A percentile compares a stretch with the other conserved stretches of the same genome.
Conservation (phyloP, 2,113 vertebrate genomes). For the Pristiophorus japonicus region DNA sequence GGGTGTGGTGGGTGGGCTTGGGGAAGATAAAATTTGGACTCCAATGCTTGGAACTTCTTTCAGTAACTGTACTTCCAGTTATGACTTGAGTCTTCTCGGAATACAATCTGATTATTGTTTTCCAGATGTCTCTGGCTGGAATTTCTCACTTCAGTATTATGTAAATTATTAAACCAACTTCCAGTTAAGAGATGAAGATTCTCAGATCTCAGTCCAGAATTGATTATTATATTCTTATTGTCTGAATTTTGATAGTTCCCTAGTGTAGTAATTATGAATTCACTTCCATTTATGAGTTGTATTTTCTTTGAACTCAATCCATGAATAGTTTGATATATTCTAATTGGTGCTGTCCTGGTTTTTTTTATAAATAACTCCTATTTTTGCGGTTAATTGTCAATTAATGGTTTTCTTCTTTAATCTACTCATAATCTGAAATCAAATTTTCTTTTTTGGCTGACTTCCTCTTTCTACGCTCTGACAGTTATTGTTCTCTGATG, state of each 20-base stretch:
- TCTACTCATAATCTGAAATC: background rate
- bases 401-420: background rate
- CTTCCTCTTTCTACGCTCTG: background rate
- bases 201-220: background rate
- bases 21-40: background rate
- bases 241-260: background rate
- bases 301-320: slow-evolving; percentile 1
- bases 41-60: background rate
- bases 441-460: background rate
- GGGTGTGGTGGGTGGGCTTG: no score
- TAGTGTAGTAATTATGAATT: background rate
- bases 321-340: background rate
- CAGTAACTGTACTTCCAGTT: background rate
- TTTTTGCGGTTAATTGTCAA: background rate
- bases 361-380: background rate
- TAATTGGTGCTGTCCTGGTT: background rate
- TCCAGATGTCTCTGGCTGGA: background rate
- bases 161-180: background rate
- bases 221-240: background rate
- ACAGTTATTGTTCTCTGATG: background rate
- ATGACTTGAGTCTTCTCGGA: background rate
- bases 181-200: background rate
- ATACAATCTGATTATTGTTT: background rate
- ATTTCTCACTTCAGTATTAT: background rate
- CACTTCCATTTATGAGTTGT: background rate